These are phyloP conservation scores for Hydrolagus colliei DNA, from an alignment of 2,797 vertebrate species.

Conservation along the genomic window DNA sequence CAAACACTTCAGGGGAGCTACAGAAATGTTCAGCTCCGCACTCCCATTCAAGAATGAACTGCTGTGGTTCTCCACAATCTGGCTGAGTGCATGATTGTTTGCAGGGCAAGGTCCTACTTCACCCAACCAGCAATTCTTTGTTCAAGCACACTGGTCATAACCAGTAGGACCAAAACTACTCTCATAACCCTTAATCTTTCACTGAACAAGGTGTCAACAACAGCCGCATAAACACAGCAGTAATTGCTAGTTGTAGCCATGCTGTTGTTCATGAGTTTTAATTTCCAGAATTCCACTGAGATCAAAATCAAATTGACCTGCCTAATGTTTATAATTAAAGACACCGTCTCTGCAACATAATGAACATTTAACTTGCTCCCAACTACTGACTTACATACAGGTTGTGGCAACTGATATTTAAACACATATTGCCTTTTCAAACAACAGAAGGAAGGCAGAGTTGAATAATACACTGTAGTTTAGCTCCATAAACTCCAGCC, in stretches of 20 bases:
- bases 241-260: not conserved
- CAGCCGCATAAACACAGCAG: not conserved
- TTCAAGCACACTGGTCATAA: not conserved
- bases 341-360: not conserved
- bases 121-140: slow-evolving; percentile 2
- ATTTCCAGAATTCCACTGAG: not conserved
- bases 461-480: not conserved
- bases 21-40: not conserved
- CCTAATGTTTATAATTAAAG: not conserved
- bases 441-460: not conserved
- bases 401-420: not conserved
- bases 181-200: not conserved
- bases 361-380: too few species aligned
- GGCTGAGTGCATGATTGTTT: not conserved
- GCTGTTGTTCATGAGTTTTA: not conserved
- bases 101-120: not conserved
- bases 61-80: not conserved
- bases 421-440: not conserved
- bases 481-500: too few species aligned
- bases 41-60: not conserved
- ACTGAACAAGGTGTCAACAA: not conserved
- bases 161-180: not conserved
- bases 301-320: not conserved
- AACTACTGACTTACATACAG: not conserved
- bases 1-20: not conserved